phyloP scores from a whole-genome alignment of 2,888 invertebrate genomes.

The Drosophila quinaria region DNA sequence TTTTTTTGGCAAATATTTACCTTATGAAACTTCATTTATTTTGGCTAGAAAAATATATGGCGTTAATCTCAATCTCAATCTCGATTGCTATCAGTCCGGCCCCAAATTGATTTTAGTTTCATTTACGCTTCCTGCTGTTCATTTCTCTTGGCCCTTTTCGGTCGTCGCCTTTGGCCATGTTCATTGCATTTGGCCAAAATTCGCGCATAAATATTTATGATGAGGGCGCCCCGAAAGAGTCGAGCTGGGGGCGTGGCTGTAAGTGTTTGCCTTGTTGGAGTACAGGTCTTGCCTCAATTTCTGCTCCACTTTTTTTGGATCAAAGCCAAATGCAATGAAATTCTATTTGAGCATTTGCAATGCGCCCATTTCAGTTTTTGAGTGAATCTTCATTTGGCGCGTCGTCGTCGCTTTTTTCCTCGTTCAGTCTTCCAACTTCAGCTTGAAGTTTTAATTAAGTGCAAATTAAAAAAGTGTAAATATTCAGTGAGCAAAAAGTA shows the following conservation, averaged over 20 bases:
- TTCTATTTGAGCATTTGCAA: slow-evolving; percentile 71
- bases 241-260: slow-evolving; percentile 32
- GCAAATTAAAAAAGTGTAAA: slow-evolving; percentile 75
- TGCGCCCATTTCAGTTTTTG: slow-evolving; percentile 50
- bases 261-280: slow-evolving; percentile 28
- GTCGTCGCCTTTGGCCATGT: slow-evolving; percentile 4
- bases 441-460: slow-evolving; percentile 76
- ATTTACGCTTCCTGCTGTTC: slow-evolving; percentile 71
- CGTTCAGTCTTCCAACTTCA: not conserved
- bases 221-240: slow-evolving; percentile 27
- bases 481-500: slow-evolving; percentile 19
- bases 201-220: slow-evolving; percentile 74
- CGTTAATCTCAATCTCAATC: slow-evolving; percentile 70
- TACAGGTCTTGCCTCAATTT: slow-evolving; percentile 20
- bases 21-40: slow-evolving; percentile 55
- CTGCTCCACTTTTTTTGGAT: slow-evolving; percentile 57
- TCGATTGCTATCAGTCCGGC: slow-evolving; percentile 69
- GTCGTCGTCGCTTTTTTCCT: slow-evolving; percentile 19
- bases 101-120: slow-evolving; percentile 78
- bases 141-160: slow-evolving; percentile 21
- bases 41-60: slow-evolving; percentile 28
- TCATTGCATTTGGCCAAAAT: slow-evolving; percentile 66
- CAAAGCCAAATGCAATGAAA: slow-evolving; percentile 75
- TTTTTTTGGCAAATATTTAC: slow-evolving; percentile 61
- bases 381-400: slow-evolving; percentile 49